Base-by-base conservation (phyloP, 2,888 invertebrate genomes). In the Brachyopa scutellaris region DNA sequence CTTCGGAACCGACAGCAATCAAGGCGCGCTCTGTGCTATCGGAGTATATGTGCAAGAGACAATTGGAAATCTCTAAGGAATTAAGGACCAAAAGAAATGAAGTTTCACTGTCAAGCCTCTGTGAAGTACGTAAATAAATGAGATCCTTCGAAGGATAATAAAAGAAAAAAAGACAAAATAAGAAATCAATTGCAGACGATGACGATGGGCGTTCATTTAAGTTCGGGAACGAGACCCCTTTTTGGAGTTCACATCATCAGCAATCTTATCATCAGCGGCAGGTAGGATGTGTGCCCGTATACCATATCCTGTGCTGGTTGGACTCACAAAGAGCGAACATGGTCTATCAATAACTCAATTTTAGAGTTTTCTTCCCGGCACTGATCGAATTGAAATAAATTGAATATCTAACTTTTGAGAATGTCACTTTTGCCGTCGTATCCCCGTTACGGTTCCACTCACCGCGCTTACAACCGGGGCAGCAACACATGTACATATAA, bases 321-420 rank as follows among this genome's bases (percentile, higher is more conserved):
- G 15, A 49, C 38, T 66, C 11, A 70, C 49, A 70, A 72, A 42
- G 64, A 29, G 9, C 47, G 9, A 66, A 61, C 61, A 61, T 47
- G 57, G 64, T 57, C 29, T 42, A 51, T 73, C 73, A 53, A 67
- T 79, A 79, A 80, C 79, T 80, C 67, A 62, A 80, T 69, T 74
- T 69, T 49, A 31, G 33, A 79, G 55, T 73, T 79, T 57, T 70
- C 62, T 57, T 49, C 62, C 31, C 49, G 57, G 69, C 64, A 38
- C 62, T 80, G 69, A 80, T 80, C 74, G 51, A 80, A 76, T 80
- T 70, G 64, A 69, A 80, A 80, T 64, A 76, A 80, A 80, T 80
- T 80, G 76, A 80, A 80, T 80, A 49, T 29, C 64, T 64, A 80
- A 80, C 62, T 80, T 80, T 70, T 76, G 51, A 36, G 64, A 70